Evolutionary conservation across 2,113 vertebrate genomes (phyloP), one percentile per base, ranked within the genome.

Genomic region (Anseranas semipalmata): DNA sequence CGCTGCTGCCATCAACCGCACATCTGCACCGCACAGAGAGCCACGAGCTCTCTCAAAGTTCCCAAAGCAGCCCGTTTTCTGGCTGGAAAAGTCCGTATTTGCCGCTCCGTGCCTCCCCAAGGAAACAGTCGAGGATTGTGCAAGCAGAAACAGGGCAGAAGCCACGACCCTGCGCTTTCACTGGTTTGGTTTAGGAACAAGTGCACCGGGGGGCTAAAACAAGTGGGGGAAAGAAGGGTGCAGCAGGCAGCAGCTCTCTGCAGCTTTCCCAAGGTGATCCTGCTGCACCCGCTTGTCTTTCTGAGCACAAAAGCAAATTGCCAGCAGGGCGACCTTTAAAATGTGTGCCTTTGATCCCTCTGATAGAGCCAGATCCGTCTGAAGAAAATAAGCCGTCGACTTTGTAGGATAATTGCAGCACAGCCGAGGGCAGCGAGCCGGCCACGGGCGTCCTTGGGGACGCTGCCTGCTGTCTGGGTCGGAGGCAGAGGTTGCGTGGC

Each of bases 121-220:
- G 35, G 62, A n/a, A 70, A 67, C 5, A 3, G 18, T 32, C 28
- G 27, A 35, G 0, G 2, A 7, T 4, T 9, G 24, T 2, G 2
- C 35, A 22, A 39, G 35, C 7, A 52, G 60, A 43, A 63, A 45
- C 25, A 20, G 6, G 22, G 15, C 27, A 50, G 66, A 39, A 87
- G 39, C 46, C 9, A 7, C 3, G 0, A 21, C 32, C 13, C 2
- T 13, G 7, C 1, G 0, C 41, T 30, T 32, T 15, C 28, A 3
- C 4, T 0, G 0, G 3, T 13, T 66, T 25, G 22, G 4, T 21
- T n/a, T 9, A 10, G 27, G 77, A 77, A 46, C 3, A 10, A 67
- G 55, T 0, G 9, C 45, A 2, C 8, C 2, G 0, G 41, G 56
- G 0, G 10, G 65, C 39, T 81, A 10, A 75, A 81, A 53, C 4